Percentiles rank a stretch among this genome's conserved stretches.
These are phyloP conservation scores for Cygnus buccinator DNA, from an alignment of 2,113 vertebrate species.

Conservation along the genomic window DNA sequence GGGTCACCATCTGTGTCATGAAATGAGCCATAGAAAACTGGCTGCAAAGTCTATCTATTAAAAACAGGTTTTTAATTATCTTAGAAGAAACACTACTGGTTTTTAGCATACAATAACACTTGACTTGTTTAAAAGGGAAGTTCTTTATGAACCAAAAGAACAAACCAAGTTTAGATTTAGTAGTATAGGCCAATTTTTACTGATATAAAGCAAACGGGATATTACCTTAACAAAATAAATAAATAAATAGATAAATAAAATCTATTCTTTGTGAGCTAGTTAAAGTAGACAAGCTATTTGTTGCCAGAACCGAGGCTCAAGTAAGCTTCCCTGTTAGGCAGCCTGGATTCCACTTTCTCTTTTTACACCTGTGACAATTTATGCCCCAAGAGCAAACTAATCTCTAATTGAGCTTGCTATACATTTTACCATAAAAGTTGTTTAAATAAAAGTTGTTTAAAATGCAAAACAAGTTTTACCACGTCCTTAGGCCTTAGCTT, in stretches of 20 bases:
- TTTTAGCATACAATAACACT: background rate
- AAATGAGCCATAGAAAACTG: background rate
- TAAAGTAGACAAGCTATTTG: background rate
- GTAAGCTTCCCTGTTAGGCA: background rate
- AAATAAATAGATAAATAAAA: no score
- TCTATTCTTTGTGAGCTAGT: background rate
- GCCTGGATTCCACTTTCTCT: background rate
- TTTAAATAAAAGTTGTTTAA: background rate
- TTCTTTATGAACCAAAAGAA: background rate
- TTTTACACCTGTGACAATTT: background rate
- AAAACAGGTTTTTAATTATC: background rate
- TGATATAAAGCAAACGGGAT: background rate
- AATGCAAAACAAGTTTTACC: slow-evolving; percentile 27
- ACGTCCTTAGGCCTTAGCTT: background rate
- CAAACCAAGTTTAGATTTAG: background rate
- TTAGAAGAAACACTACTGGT: background rate
- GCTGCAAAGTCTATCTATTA: background rate
- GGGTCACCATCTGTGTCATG: background rate
- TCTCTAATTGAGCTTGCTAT: background rate
- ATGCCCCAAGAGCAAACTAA: background rate
- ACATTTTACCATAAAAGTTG: background rate
- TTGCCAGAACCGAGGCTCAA: background rate
- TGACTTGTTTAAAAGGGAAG: background rate
- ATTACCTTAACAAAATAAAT: background rate
- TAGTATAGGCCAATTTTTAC: background rate